Evolutionary conservation across 2,797 vertebrate species (phyloP).

Genomic region (Diplodus puntazzo): DNA sequence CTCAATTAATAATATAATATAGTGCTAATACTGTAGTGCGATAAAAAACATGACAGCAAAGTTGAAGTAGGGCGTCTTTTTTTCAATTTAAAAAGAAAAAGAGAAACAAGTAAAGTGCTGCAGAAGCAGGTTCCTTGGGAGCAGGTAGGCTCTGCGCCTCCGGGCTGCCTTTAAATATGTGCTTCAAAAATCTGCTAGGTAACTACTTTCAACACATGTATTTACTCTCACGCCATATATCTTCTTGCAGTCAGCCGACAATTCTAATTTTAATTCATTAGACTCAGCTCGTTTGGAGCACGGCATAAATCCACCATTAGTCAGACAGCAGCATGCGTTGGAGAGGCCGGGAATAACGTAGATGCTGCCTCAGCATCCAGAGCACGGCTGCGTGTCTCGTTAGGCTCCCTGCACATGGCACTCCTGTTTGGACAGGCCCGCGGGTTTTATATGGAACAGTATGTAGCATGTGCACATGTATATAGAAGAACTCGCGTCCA

Average conservation of each 20-base stretch:
- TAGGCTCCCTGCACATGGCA: background rate
- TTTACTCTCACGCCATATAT: constrained; percentile 33
- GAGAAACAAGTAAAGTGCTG: background rate
- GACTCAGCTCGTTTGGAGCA: constrained; percentile 62
- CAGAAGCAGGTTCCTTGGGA: constrained; percentile 9
- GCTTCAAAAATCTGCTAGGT: constrained; percentile 8
- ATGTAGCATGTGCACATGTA: background rate
- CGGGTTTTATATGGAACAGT: background rate
- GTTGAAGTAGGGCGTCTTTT: background rate
- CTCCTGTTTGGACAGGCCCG: background rate
- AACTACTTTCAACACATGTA: constrained; percentile 14
- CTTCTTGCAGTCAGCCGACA: constrained; percentile 29
- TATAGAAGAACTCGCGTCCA: background rate
- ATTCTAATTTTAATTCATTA: constrained; percentile 64
- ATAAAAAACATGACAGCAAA: background rate
- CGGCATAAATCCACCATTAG: constrained; percentile 48
- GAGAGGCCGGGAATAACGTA: constrained; percentile 36
- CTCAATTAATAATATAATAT: background rate
- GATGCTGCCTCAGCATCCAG: constrained; percentile 56
- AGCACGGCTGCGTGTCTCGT: constrained; percentile 7
- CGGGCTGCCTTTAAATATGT: constrained; percentile 7
- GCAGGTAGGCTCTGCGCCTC: background rate
- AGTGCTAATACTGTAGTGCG: background rate
- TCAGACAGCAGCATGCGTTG: constrained; percentile 46
- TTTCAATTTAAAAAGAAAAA: background rate